A percentile compares a stretch with the other conserved stretches of the same genome.
These are phyloP conservation scores for Acestrorhynchus altus DNA, from an alignment of 2,797 vertebrate genomes.

Conservation along the genomic window DNA sequence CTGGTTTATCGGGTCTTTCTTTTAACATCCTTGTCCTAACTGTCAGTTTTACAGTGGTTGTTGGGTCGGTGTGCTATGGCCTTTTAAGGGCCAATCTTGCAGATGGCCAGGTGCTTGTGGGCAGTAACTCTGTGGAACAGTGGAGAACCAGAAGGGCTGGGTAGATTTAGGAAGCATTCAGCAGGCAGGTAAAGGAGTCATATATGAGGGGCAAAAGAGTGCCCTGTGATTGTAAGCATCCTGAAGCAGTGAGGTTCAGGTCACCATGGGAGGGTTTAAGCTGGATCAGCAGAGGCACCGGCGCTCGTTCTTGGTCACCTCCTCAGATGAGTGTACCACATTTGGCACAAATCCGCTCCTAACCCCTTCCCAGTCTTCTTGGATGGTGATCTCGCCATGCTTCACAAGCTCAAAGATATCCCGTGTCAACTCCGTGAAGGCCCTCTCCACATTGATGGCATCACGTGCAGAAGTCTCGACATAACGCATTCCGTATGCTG, in stretches of 20 bases:
- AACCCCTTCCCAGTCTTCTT: constrained; percentile 99
- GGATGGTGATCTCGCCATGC: constrained; percentile 93
- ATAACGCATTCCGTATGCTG: constrained; percentile 94
- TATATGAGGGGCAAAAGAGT: constrained; percentile 23
- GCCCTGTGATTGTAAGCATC: constrained; percentile 42
- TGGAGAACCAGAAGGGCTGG: constrained; percentile 20
- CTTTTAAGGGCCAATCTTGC: constrained; percentile 20
- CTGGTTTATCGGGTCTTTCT: background rate
- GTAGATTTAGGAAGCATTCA: constrained; percentile 43
- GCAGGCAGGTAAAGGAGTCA: constrained; percentile 49
- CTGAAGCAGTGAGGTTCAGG: constrained; percentile 5
- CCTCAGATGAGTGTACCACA: constrained; percentile 97
- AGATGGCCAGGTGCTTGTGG: constrained; percentile 12
- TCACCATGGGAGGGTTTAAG: background rate
- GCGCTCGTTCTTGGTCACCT: constrained; percentile 96
- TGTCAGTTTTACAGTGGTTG: background rate
- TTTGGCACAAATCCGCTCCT: constrained; percentile 98
- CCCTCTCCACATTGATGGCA: constrained; percentile 97
- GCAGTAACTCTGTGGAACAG: constrained; percentile 21
- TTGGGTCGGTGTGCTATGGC: constrained; percentile 7
- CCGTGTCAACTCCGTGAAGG: constrained; percentile 96
- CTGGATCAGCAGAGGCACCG: constrained; percentile 92
- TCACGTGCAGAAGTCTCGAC: constrained; percentile 97
- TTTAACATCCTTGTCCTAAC: background rate
- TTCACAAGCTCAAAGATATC: constrained; percentile 97